These are phyloP conservation scores for Pteronura brasiliensis DNA, from an alignment of 2,113 vertebrate species.

Conservation along the genomic window DNA sequence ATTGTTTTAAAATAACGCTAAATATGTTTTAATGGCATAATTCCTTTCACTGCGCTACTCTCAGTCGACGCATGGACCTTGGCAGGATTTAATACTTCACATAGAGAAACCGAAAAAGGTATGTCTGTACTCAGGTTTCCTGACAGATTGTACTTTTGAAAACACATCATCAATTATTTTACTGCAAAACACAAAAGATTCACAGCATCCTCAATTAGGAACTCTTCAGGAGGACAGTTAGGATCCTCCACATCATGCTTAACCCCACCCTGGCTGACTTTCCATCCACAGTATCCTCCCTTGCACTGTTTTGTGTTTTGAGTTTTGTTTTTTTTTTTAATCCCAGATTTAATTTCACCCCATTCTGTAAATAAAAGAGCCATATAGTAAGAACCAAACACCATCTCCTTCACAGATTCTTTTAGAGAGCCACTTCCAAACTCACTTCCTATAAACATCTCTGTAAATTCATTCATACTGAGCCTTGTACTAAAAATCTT, in stretches of 20 bases:
- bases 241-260: neutral
- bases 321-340: neutral
- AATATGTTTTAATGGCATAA: neutral
- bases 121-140: neutral
- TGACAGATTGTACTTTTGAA: neutral
- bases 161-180: neutral
- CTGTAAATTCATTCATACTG: neutral
- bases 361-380: neutral
- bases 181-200: neutral
- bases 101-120: neutral
- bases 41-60: neutral
- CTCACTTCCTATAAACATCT: neutral
- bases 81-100: neutral
- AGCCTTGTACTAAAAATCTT: neutral
- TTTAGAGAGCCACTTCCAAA: neutral
- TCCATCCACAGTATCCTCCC: neutral
- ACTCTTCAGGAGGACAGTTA: too few relatives aligned
- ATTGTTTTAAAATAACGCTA: neutral
- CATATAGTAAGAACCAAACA: neutral
- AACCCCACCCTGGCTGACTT: neutral
- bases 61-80: neutral
- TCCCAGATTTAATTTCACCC: neutral
- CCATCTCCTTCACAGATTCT: neutral
- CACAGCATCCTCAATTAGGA: neutral
- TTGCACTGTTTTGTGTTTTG: neutral